These are phyloP conservation scores for Oncorhynchus tshawytscha DNA, from an alignment of 2,113 vertebrate species.

Conservation along the genomic window DNA sequence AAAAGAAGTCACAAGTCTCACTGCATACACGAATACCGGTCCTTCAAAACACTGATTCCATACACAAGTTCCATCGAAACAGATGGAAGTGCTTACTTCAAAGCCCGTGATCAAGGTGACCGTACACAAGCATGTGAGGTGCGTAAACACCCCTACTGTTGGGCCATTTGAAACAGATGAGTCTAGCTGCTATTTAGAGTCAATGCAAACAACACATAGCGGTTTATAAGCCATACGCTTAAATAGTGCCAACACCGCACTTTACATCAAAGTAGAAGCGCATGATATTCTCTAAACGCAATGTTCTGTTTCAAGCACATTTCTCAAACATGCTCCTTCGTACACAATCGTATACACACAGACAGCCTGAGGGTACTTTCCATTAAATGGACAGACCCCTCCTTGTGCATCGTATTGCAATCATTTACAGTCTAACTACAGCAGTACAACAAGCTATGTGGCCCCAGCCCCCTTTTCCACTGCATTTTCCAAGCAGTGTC, in stretches of 20 bases:
- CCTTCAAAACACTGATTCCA: neutral
- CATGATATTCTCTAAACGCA: constrained; percentile 2
- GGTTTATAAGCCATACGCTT: neutral
- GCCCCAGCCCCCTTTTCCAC: constrained; percentile 4
- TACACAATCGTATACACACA: constrained; percentile 7
- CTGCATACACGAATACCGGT: neutral
- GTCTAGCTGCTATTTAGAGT: constrained; percentile 6
- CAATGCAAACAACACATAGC: constrained; percentile 26
- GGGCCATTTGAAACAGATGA: constrained; percentile 7
- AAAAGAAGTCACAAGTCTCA: neutral
- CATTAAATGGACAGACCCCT: constrained; percentile 23
- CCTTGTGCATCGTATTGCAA: constrained; percentile 55
- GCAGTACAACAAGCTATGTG: constrained; percentile 54
- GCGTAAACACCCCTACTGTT: constrained; percentile 10
- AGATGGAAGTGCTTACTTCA: neutral
- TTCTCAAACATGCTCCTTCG: constrained; percentile 22
- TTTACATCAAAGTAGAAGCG: constrained; percentile 12
- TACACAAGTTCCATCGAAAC: constrained; percentile 6
- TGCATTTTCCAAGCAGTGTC: constrained; percentile 58
- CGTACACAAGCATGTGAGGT: constrained; percentile 16
- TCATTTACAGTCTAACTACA: constrained; percentile 53
- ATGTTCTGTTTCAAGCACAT: too few species aligned
- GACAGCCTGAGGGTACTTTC: constrained; percentile 10
- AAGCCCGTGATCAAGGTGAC: neutral
- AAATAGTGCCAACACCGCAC: neutral